A percentile compares a stretch with the other conserved stretches of the same genome.
Conservation (phyloP, 2,797 vertebrate genomes). For the Salarias fasciatus region DNA sequence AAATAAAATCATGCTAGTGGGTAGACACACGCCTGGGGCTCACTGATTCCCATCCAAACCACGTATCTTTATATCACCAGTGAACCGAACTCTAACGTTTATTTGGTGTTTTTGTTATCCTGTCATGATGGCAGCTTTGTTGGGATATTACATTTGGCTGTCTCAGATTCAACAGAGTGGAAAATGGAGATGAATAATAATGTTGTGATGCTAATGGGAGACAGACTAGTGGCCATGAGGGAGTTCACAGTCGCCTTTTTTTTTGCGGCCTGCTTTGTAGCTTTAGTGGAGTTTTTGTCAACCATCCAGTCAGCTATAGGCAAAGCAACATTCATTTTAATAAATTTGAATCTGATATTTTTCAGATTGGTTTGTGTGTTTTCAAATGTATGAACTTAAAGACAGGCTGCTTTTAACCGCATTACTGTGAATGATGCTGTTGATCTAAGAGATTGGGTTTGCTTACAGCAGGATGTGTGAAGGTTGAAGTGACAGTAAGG, state of each 20-base stretch:
- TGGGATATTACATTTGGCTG: slow-evolving; percentile 36
- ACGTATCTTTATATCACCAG: slow-evolving; percentile 49
- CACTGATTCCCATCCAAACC: slow-evolving; percentile 56
- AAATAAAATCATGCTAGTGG: slow-evolving; percentile 55
- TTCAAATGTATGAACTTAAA: no score
- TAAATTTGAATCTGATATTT: slow-evolving; percentile 5
- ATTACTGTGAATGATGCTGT: no score
- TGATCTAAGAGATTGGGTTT: no score
- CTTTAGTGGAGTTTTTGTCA: slow-evolving; percentile 24
- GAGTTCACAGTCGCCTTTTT: slow-evolving; percentile 27
- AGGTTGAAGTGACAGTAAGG: no score
- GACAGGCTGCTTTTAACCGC: no score
- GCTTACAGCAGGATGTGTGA: no score
- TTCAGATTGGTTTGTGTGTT: neutral
- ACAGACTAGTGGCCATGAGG: slow-evolving; percentile 20
- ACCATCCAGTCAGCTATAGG: slow-evolving; percentile 16
- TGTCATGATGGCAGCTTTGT: slow-evolving; percentile 44
- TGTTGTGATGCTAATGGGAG: slow-evolving; percentile 41
- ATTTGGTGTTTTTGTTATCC: slow-evolving; percentile 50
- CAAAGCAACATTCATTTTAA: slow-evolving; percentile 7
- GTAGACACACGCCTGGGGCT: slow-evolving; percentile 59
- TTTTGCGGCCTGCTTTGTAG: slow-evolving; percentile 20
- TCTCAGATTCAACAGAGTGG: slow-evolving; percentile 30
- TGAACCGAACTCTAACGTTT: slow-evolving; percentile 57
- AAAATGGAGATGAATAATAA: slow-evolving; percentile 37